phyloP scores from a whole-genome alignment of 2,113 vertebrate species.

The Cromileptes altivelis region DNA sequence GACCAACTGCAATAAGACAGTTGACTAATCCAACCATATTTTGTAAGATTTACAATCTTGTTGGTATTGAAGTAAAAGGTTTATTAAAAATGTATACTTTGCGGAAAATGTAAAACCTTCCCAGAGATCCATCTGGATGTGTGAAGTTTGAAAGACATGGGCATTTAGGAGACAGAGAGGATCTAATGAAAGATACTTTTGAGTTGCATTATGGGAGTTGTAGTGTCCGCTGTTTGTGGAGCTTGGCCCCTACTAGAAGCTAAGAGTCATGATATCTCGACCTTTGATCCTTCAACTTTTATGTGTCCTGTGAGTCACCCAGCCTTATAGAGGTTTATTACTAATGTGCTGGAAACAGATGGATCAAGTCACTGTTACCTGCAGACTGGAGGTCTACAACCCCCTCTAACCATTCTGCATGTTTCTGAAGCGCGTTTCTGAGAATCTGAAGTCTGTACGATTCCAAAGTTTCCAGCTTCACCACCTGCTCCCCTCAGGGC shows the following conservation, averaged over 20 bases:
- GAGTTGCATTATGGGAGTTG: slow-evolving; percentile 11
- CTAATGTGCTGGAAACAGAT: neutral
- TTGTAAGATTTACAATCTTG: neutral
- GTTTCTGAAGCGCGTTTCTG: neutral
- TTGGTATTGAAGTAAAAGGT: neutral
- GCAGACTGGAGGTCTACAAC: neutral
- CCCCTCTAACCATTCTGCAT: neutral
- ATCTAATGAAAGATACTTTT: neutral
- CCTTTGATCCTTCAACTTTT: neutral
- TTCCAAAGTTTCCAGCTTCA: slow-evolving; percentile 6
- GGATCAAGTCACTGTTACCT: neutral
- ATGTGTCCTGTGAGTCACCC: neutral
- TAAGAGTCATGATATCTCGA: neutral
- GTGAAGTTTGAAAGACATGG: neutral
- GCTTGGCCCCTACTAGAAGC: neutral
- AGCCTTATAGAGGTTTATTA: neutral
- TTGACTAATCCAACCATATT: neutral
- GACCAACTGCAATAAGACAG: too few species aligned
- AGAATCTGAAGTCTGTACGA: slow-evolving; percentile 17
- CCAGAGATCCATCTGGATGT: neutral
- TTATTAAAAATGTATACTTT: neutral
- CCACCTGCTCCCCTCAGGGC: slow-evolving; percentile 69
- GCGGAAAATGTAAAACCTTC: neutral
- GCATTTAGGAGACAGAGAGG: neutral
- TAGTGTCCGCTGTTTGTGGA: neutral